Conservation (phyloP, 2,888 invertebrate species). For the Drepana falcataria region DNA sequence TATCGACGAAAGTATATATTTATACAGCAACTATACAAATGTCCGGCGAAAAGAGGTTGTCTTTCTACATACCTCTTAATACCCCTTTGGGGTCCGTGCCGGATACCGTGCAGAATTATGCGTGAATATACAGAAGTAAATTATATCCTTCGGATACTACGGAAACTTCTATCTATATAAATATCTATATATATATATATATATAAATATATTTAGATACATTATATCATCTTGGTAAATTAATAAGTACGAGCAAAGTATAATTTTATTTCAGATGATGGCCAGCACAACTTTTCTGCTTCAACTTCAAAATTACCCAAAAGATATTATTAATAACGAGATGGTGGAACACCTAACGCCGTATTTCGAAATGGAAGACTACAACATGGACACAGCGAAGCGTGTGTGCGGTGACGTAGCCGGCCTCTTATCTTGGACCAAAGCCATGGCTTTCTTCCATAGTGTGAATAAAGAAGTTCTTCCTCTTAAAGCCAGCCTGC, state of each 20-base stretch:
- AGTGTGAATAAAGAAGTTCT: conserved; percentile 97
- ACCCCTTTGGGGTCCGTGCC: too few relatives aligned
- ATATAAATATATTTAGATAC: too few relatives aligned
- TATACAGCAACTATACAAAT: too few relatives aligned
- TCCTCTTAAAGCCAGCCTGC: conserved; percentile 94
- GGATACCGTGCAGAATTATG: too few relatives aligned
- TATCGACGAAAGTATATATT: too few relatives aligned
- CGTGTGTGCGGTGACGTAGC: conserved; percentile 98
- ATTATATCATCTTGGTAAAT: too few relatives aligned
- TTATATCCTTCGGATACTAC: too few relatives aligned
- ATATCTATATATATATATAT: too few relatives aligned
- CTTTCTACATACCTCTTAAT: too few relatives aligned
- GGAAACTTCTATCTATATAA: too few relatives aligned
- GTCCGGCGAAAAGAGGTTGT: too few relatives aligned
- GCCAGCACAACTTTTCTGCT: conserved; percentile 94
- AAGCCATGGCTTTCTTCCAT: conserved; percentile 97
- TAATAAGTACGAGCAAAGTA: not conserved
- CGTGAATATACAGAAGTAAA: too few relatives aligned
- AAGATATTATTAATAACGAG: conserved; percentile 97
- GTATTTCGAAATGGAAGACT: conserved; percentile 97
- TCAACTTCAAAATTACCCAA: conserved; percentile 95
- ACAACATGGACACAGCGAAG: conserved; percentile 97
- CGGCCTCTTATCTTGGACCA: conserved; percentile 96
- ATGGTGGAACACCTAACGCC: conserved; percentile 96
- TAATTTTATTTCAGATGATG: conserved; percentile 86